Evolutionary conservation across 2,797 vertebrate genomes (phyloP).

Genomic region (Xiphorhynchus erythropygius): DNA sequence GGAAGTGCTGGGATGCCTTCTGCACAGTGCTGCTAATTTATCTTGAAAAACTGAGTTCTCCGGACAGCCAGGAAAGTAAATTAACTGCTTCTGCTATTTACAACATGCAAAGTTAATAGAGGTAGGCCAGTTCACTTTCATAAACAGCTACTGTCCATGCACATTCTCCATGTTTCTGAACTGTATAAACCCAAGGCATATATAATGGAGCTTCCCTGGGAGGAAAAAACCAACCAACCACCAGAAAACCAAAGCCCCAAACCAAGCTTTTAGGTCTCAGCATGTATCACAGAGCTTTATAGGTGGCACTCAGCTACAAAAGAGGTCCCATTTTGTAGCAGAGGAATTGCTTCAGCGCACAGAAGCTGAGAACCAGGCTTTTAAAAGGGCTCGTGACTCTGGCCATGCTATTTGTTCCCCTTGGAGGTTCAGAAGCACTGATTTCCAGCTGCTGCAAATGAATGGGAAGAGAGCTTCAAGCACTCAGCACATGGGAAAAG

Average conservation of each 20-base stretch:
- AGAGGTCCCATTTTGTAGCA: background rate
- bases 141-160: background rate
- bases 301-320: background rate
- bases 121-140: background rate
- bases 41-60: constrained; percentile 3
- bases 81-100: constrained; percentile 31
- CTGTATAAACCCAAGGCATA: background rate
- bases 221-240: background rate
- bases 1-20: background rate
- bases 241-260: background rate
- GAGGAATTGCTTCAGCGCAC: background rate
- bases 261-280: background rate
- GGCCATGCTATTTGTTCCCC: background rate
- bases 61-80: constrained; percentile 15
- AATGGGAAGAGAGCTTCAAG: background rate
- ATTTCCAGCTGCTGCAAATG: background rate
- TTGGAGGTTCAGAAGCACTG: background rate
- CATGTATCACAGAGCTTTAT: background rate
- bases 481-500: background rate
- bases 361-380: background rate
- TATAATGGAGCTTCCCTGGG: background rate
- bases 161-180: background rate
- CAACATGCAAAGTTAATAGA: constrained; percentile 35
- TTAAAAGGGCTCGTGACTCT: background rate
- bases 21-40: background rate